Base-by-base conservation (phyloP, 2,888 invertebrate genomes). In the Hermaeophaga mercurialis region DNA sequence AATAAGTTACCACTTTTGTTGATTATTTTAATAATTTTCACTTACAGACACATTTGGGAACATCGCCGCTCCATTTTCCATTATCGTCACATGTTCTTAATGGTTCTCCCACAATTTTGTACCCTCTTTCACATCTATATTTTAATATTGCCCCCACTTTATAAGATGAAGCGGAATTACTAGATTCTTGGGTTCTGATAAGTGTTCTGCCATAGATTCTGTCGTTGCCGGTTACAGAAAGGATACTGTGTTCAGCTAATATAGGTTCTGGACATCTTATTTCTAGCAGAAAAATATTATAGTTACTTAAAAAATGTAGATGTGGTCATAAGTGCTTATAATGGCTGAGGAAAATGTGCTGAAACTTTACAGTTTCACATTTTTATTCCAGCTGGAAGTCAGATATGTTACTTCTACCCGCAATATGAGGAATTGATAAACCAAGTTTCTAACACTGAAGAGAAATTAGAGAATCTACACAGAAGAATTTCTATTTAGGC, bases 161-260 rank as follows among this genome's bases (percentile, higher is more conserved):
- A 77, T 91, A 94, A 0, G 91, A 90, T 56, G 89, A 87, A 0
- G 89, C 85, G 0, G 80, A 81, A 66, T 84, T 87, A 1, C 82
- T 73, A 1, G 83, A 81, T 46, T 89, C 90, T 0, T 85, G 79
- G 0, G 92, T 92, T 33, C 90, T 81, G 62, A 93, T 89, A 12
- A 92, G 78, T 0, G 93, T 92, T 18, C 92, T 83, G 0, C 92
- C 92, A 71, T 93, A 92, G 84, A 90, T 89, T 46, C 95, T 83
- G 74, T 95, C 95, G 73, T 94, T 95, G 47, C 93, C 92, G 0
- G 94, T 93, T 24, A 94, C 91, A 0, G 94, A 92, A 0, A 94
- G 82, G 15, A 94, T 90, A 61, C 93, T 90, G 74, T 94, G 92
- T 19, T 89, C 87, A 0, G 94, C 90, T 19, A 92, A 80, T 1